Conservation (phyloP, 1,140 invertebrate species). For the Nasonia giraulti region DNA sequence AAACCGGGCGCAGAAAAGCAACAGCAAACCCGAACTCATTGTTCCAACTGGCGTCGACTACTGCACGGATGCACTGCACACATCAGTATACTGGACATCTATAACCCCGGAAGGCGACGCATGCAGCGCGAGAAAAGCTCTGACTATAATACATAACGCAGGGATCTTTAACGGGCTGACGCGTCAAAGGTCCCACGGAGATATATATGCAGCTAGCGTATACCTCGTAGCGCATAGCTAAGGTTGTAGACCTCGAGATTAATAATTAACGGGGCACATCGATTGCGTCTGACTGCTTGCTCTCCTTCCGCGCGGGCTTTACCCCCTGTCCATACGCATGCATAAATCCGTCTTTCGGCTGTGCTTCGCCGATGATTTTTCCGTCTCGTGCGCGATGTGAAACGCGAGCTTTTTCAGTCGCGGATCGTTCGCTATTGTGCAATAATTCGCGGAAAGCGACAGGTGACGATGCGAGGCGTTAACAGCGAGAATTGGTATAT, state of each 20-base stretch:
- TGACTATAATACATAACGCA: neutral
- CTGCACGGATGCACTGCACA: too few species aligned
- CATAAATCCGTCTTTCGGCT: neutral
- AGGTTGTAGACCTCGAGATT: constrained; percentile 66
- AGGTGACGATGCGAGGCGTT: too few species aligned
- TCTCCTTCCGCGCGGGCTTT: neutral
- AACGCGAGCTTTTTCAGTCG: too few species aligned
- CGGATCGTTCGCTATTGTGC: too few species aligned
- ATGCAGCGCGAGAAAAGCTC: neutral
- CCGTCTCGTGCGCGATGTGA: too few species aligned
- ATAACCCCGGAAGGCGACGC: neutral
- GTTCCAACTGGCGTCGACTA: too few species aligned
- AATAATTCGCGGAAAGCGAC: too few species aligned
- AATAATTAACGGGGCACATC: constrained; percentile 66
- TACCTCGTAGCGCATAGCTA: constrained; percentile 25
- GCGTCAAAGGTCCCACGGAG: neutral
- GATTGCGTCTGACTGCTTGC: constrained; percentile 63
- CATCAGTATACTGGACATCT: neutral
- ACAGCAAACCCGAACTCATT: too few species aligned
- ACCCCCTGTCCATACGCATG: neutral
- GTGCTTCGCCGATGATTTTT: too few species aligned
- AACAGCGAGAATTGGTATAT: too few species aligned
- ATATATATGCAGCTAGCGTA: neutral
- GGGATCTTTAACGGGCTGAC: neutral
- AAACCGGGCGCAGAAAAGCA: too few species aligned